Evolutionary conservation across 2,113 vertebrate species (phyloP).

Genomic region (Syrmaticus mikado): DNA sequence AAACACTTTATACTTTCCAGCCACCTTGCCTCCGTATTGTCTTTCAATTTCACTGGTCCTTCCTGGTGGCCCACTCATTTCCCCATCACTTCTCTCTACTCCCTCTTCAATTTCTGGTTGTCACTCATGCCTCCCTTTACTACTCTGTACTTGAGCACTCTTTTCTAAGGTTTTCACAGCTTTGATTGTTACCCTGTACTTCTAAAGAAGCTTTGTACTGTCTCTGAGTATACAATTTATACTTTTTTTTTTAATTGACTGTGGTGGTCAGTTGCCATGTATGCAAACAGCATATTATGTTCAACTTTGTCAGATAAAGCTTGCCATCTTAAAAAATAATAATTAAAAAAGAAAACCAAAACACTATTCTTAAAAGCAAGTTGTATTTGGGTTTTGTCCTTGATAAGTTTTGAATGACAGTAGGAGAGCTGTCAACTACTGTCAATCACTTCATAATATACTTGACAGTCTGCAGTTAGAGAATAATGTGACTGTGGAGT

Average conservation of each 20-base stretch:
- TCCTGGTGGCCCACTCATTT: neutral
- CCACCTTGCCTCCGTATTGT: neutral
- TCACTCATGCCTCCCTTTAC: neutral
- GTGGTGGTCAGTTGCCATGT: neutral
- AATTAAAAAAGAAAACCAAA: neutral
- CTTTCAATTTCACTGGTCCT: neutral
- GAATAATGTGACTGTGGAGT: constrained; percentile 15
- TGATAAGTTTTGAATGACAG: constrained; percentile 62
- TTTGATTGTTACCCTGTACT: neutral
- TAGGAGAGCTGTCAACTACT: constrained; percentile 56
- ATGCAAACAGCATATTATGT: neutral
- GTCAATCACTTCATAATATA: constrained; percentile 64
- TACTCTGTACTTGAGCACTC: neutral
- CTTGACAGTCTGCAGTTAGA: constrained; percentile 57
- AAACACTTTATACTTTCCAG: neutral
- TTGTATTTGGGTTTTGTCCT: constrained; percentile 27
- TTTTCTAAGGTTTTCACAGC: neutral
- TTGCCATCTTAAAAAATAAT: neutral
- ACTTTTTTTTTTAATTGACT: neutral
- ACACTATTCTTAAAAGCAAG: neutral
- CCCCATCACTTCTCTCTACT: neutral
- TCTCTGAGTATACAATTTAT: neutral
- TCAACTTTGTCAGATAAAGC: neutral
- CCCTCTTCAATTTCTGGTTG: neutral
- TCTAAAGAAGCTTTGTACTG: neutral